Evolutionary conservation across 2,113 vertebrate species (phyloP), one percentile per base, ranked within the genome.

Genomic region (Bubo blakistoni): DNA sequence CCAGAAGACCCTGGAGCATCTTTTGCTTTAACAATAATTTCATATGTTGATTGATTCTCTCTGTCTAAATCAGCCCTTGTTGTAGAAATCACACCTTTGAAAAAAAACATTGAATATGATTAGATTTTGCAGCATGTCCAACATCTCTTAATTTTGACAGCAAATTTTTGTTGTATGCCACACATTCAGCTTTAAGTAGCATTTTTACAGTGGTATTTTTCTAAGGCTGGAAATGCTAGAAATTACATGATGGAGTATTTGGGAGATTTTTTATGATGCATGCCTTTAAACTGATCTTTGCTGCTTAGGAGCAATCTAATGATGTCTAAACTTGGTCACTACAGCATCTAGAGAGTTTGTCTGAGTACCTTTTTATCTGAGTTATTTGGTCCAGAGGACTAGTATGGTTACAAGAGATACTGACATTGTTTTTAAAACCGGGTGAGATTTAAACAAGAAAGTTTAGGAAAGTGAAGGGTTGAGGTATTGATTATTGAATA

Each of bases 21-120:
- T 91, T 98, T 98, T 47, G 99, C 99, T 94, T 98, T 96, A 26
- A 99, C 98, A 82, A 98, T 85, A 46, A 99, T 92, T 91, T 98
- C 95, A 7, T 99, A 99, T 11, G 81, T 97, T 72, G 97, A 97
- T 72, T 96, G 96, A 17, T 9, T 95, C 93, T 99, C 99, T 88
- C 99, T 98, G 96, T 99, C 99, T 97, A 99, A 97, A 78, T 94
- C 94, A 51, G 94, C 94, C 22, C 58, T 97, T n/a, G 92, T 96
- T 47, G 98, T 98, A 40, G 24, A 97, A 95, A 99, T 99, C 65
- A 96, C 59, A 91, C 98, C 98, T 98, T 93, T 38, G 88, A 18
- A 46, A 95, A 80, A 67, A 18, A 46, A 62, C 49, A 67, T 65
- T 29, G 58, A 65, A 49, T 63, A 38, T 32, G 29, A 44, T 88